Conservation (phyloP, 2,113 vertebrate species). For the Colossoma macropomum region DNA sequence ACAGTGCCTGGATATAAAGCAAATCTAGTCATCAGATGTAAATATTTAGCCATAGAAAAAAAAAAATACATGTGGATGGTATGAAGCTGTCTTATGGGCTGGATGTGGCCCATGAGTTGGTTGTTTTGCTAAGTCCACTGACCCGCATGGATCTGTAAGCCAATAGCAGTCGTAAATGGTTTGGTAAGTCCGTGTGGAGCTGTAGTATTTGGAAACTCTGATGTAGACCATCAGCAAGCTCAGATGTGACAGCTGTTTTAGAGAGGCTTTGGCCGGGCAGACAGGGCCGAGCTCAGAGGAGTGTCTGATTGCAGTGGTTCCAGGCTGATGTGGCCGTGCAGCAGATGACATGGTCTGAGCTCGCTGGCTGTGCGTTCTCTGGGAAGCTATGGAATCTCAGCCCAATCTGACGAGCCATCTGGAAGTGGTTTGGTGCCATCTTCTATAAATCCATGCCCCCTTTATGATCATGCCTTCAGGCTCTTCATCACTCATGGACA, state of each 20-base stretch:
- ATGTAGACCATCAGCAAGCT: slow-evolving; percentile 16
- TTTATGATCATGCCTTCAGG: slow-evolving; percentile 53
- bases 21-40: too few relatives aligned
- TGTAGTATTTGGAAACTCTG: slow-evolving; percentile 27
- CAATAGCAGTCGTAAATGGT: neutral
- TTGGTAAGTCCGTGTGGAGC: neutral
- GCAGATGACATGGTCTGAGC: slow-evolving; percentile 35
- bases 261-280: slow-evolving; percentile 18
- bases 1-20: too few relatives aligned
- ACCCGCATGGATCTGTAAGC: neutral
- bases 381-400: slow-evolving; percentile 39
- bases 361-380: slow-evolving; percentile 28
- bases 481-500: slow-evolving; percentile 48
- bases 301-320: slow-evolving; percentile 36
- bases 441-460: slow-evolving; percentile 53
- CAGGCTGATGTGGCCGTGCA: slow-evolving; percentile 34
- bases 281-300: slow-evolving; percentile 23
- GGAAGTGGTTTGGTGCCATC: slow-evolving; percentile 59
- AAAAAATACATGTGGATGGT: too few relatives aligned
- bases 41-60: too few relatives aligned
- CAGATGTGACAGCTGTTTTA: slow-evolving; percentile 40
- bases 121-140: neutral
- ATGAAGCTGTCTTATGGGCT: too few relatives aligned
- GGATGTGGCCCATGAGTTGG: too few relatives aligned
- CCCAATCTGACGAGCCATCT: slow-evolving; percentile 56